Percentiles rank a stretch among this genome's conserved stretches.
Evolutionary conservation across 2,888 invertebrate species (phyloP).

Genomic region (Amblyteles armatorius): DNA sequence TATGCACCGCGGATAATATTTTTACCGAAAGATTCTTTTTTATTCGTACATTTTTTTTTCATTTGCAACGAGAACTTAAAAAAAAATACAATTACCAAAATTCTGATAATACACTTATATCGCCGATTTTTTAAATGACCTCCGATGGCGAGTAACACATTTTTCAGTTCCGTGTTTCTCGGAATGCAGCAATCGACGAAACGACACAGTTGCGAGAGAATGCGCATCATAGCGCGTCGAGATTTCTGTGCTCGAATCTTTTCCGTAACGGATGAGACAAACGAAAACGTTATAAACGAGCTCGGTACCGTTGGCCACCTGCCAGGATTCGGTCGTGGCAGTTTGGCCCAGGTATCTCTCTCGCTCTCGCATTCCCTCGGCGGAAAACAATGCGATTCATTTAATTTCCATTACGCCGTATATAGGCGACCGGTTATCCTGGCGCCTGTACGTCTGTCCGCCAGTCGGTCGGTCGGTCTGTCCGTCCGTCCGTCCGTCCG

Average conservation of each 20-base stretch:
- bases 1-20: background rate
- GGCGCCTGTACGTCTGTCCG: slow-evolving; percentile 23
- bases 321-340: slow-evolving; percentile 59
- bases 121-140: too few species aligned
- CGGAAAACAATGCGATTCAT: slow-evolving; percentile 54
- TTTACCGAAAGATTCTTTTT: background rate
- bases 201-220: background rate
- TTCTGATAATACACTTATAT: background rate
- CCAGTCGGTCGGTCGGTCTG: slow-evolving; percentile 34
- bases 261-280: background rate
- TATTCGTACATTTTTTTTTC: background rate
- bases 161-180: background rate
- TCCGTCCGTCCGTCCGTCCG: slow-evolving; percentile 27
- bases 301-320: slow-evolving; percentile 11
- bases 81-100: background rate
- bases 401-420: slow-evolving; percentile 54
- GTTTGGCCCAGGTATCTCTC: background rate
- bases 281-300: slow-evolving; percentile 19
- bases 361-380: background rate
- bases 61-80: background rate
- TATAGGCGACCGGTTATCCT: slow-evolving; percentile 9
- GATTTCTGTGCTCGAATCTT: slow-evolving; percentile 14
- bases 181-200: background rate
- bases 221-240: slow-evolving; percentile 49
- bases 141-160: background rate